Evolutionary conservation across 1,140 invertebrate genomes (phyloP).

Genomic region (Magallana angulata): DNA sequence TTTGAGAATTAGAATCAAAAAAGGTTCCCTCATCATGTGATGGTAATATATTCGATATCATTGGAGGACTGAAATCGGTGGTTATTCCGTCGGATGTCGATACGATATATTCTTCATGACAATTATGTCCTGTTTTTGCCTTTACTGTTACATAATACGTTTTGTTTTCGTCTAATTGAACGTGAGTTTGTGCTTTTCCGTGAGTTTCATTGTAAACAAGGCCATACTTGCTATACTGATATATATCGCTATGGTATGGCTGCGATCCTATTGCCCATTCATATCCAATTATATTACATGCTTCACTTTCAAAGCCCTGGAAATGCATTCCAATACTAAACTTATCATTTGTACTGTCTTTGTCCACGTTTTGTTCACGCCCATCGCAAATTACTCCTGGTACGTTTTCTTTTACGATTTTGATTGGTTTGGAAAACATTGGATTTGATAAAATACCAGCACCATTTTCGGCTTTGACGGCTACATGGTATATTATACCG

Average conservation of each 20-base stretch:
- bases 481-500: constrained; percentile 41
- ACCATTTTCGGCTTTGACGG: constrained; percentile 56
- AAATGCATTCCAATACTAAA: constrained; percentile 60
- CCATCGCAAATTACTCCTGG: constrained; percentile 63
- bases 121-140: constrained; percentile 60
- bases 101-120: constrained; percentile 63
- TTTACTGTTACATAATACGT: constrained; percentile 60
- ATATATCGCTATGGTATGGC: constrained; percentile 10
- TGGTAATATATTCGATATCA: neutral
- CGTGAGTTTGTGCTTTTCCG: constrained; percentile 61
- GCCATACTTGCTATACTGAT: constrained; percentile 44
- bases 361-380: constrained; percentile 45
- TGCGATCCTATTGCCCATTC: constrained; percentile 65
- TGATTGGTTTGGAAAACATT: constrained; percentile 51
- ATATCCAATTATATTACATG: constrained; percentile 60
- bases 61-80: constrained; percentile 53
- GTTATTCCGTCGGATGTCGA: constrained; percentile 62
- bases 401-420: constrained; percentile 57
- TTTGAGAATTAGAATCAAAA: neutral
- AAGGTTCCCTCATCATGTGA: neutral
- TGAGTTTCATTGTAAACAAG: constrained; percentile 53
- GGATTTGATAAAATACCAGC: constrained; percentile 53
- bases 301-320: constrained; percentile 64
- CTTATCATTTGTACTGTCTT: constrained; percentile 57
- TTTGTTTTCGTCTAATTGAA: constrained; percentile 54